phyloP scores from a whole-genome alignment of 2,113 vertebrate species.

The Tragelaphus imberbis region DNA sequence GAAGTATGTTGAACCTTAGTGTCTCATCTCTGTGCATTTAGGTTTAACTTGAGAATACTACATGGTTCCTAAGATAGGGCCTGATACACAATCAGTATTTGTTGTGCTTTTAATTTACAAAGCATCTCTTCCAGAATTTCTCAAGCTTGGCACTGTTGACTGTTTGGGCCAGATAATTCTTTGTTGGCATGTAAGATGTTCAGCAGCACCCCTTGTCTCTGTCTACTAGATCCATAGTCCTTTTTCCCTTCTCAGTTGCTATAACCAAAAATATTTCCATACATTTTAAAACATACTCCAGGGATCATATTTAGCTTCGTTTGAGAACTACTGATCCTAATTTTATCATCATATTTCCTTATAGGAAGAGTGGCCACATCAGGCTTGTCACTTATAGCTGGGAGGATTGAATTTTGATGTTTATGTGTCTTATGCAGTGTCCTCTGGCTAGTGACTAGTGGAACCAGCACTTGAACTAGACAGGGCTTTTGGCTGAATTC shows the following conservation, averaged over 20 bases:
- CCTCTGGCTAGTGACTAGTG: neutral
- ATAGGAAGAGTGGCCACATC: neutral
- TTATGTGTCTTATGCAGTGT: neutral
- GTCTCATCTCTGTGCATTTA: neutral
- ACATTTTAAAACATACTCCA: neutral
- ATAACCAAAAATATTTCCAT: neutral
- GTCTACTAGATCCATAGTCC: too few species aligned
- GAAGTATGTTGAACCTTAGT: neutral
- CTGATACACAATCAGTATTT: neutral
- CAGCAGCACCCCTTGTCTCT: neutral
- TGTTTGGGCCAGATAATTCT: neutral
- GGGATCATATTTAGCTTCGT: neutral
- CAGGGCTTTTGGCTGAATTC: neutral
- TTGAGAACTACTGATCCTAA: neutral
- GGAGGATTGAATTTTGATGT: neutral
- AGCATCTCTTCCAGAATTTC: neutral
- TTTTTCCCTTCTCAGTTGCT: neutral
- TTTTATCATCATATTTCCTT: neutral
- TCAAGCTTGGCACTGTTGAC: neutral
- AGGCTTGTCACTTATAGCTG: neutral
- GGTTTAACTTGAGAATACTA: neutral
- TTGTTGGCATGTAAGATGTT: neutral
- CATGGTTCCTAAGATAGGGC: neutral
- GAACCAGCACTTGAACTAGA: neutral
- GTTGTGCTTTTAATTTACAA: neutral